These are phyloP conservation scores for Cistogaster globosa DNA, from an alignment of 2,888 invertebrate species.

Conservation along the genomic window DNA sequence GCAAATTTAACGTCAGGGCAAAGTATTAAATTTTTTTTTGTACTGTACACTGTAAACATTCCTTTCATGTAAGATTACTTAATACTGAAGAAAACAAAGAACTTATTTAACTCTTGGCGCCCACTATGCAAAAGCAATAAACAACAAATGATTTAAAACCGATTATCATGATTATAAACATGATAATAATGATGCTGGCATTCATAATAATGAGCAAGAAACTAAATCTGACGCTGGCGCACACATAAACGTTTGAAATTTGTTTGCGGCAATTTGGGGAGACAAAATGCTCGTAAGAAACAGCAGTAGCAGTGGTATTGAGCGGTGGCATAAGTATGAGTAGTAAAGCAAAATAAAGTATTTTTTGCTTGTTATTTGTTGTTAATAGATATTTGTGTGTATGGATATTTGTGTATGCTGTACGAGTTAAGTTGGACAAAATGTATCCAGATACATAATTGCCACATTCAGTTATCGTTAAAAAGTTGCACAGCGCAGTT, in stretches of 20 bases:
- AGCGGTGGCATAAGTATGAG: slow-evolving; percentile 49
- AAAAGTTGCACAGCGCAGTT: slow-evolving; percentile 83
- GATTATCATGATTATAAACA: slow-evolving; percentile 68
- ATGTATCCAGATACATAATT: slow-evolving; percentile 83
- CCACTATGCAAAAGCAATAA: slow-evolving; percentile 61
- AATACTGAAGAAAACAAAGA: too few species aligned
- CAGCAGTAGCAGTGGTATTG: slow-evolving; percentile 24
- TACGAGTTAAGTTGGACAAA: slow-evolving; percentile 78
- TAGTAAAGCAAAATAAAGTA: slow-evolving; percentile 56
- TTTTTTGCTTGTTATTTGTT: slow-evolving; percentile 50
- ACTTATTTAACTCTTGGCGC: too few species aligned
- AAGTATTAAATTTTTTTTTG: too few species aligned
- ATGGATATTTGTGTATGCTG: slow-evolving; percentile 40
- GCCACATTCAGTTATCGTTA: slow-evolving; percentile 83
- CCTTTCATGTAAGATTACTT: too few species aligned
- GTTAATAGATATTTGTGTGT: slow-evolving; percentile 11
- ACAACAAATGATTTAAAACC: slow-evolving; percentile 64
- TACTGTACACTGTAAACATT: too few species aligned
- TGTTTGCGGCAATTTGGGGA: slow-evolving; percentile 49
- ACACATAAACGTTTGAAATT: slow-evolving; percentile 39
- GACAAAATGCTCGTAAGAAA: slow-evolving; percentile 53
- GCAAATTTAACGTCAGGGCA: too few species aligned
- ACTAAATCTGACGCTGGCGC: slow-evolving; percentile 49
- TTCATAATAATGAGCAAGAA: slow-evolving; percentile 61
- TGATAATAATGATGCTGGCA: slow-evolving; percentile 58